Conservation (phyloP, 2,888 invertebrate genomes). For the Coecobrya sp. region DNA sequence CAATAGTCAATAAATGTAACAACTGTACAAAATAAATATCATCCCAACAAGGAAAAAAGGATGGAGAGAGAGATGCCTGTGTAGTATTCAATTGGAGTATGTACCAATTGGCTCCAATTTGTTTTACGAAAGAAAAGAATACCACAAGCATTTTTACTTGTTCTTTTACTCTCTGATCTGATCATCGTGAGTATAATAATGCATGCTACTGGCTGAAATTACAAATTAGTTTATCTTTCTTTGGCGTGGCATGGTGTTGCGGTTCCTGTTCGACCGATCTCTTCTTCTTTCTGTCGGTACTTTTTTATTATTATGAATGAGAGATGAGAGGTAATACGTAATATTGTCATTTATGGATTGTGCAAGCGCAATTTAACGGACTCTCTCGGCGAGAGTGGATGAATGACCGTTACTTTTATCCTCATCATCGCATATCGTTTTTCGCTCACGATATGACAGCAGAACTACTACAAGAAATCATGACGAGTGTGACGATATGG, state of each 20-base stretch:
- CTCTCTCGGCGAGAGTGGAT: not conserved
- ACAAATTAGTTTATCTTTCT: slow-evolving; percentile 60
- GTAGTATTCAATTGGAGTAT: slow-evolving; percentile 67
- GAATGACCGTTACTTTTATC: slow-evolving; percentile 31
- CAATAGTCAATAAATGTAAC: slow-evolving; percentile 49
- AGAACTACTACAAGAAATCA: slow-evolving; percentile 16
- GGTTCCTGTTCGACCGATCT: slow-evolving; percentile 43
- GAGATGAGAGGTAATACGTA: not conserved
- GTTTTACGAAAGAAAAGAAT: slow-evolving; percentile 20
- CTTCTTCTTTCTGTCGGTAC: slow-evolving; percentile 12
- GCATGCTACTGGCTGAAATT: not conserved
- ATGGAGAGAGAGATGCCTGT: slow-evolving; percentile 34
- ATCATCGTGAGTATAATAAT: slow-evolving; percentile 28
- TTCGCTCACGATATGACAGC: not conserved
- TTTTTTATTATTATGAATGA: not conserved
- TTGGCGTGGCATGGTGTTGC: slow-evolving; percentile 56
- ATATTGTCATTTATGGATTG: slow-evolving; percentile 58
- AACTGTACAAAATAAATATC: not conserved
- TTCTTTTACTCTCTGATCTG: not conserved
- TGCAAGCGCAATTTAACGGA: slow-evolving; percentile 51
- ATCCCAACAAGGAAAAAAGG: not conserved
- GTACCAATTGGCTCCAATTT: slow-evolving; percentile 77
- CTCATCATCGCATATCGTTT: not conserved
- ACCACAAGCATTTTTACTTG: not conserved
- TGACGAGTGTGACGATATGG: not conserved